Evolutionary conservation across 2,113 vertebrate species (phyloP).

Genomic region (Melospiza melodia): DNA sequence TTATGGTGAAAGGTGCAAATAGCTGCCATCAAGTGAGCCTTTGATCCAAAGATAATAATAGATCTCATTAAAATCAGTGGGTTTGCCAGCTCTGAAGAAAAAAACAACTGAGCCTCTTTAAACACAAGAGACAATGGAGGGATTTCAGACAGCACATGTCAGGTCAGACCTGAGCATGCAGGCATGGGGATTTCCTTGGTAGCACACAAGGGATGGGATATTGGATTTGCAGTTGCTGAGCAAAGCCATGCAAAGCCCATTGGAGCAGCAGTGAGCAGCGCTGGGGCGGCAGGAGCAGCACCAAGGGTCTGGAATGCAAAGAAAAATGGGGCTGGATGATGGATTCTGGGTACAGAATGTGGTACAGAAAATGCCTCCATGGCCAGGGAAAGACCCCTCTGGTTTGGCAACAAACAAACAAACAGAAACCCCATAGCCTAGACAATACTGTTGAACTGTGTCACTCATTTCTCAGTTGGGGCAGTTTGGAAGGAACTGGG

Average conservation of each 20-base stretch:
- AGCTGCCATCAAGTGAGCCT: constrained; percentile 34
- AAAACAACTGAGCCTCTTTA: background rate
- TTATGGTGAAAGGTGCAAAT: constrained; percentile 58
- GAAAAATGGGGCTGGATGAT: background rate
- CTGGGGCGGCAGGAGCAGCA: accelerated
- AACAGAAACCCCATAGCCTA: background rate
- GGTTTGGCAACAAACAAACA: background rate
- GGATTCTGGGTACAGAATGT: background rate
- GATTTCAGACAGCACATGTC: constrained; percentile 14
- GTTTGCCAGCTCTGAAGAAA: constrained; percentile 32
- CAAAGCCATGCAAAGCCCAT: background rate
- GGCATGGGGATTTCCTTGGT: constrained; percentile 21
- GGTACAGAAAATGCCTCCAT: background rate
- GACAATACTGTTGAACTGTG: background rate
- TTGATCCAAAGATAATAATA: constrained; percentile 59
- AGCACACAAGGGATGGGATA: background rate
- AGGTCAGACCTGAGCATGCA: background rate
- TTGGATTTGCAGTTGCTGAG: background rate
- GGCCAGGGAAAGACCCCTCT: background rate
- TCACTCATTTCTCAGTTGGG: background rate
- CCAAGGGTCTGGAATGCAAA: accelerated
- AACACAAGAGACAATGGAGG: background rate
- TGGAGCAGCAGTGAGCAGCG: background rate
- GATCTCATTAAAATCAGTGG: constrained; percentile 38
- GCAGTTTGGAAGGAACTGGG: background rate